Conservation (phyloP, 2,797 vertebrate genomes). For the Morus bassanus region DNA sequence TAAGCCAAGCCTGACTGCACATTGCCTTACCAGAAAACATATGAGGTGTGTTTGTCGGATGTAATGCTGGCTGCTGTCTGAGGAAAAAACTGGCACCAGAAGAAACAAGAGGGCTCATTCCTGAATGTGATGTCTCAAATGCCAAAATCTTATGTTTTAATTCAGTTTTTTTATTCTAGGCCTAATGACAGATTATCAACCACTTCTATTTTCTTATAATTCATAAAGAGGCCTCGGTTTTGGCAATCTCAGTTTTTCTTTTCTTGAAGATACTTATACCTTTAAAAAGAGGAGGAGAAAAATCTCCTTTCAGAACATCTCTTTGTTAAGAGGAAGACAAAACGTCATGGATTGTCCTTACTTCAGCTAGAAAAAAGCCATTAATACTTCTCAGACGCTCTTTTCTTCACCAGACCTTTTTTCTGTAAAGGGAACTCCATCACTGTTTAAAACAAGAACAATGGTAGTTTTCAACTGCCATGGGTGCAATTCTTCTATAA, state of each 20-base stretch:
- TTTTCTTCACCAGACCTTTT: background rate
- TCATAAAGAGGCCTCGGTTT: background rate
- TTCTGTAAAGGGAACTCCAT: background rate
- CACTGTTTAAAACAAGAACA: background rate
- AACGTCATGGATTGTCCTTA: background rate
- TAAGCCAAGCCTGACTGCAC: background rate
- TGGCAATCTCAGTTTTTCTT: background rate
- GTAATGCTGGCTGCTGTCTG: background rate
- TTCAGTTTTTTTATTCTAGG: background rate
- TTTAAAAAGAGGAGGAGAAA: accelerated
- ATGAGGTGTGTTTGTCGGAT: background rate
- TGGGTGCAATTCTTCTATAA: background rate
- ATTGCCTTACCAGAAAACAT: background rate
- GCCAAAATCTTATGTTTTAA: background rate
- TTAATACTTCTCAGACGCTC: background rate
- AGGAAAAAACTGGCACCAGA: background rate
- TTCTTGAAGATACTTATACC: background rate
- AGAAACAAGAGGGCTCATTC: background rate
- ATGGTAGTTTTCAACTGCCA: background rate
- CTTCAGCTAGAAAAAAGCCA: background rate
- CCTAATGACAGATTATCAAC: background rate
- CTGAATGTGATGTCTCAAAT: background rate
- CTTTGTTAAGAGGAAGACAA: background rate
- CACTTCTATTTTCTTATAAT: background rate
- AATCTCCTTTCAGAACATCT: background rate